A percentile compares a stretch with the other conserved stretches of the same genome.
Conservation (phyloP, 2,797 vertebrate species). For the Orientallactaga sibirica region DNA sequence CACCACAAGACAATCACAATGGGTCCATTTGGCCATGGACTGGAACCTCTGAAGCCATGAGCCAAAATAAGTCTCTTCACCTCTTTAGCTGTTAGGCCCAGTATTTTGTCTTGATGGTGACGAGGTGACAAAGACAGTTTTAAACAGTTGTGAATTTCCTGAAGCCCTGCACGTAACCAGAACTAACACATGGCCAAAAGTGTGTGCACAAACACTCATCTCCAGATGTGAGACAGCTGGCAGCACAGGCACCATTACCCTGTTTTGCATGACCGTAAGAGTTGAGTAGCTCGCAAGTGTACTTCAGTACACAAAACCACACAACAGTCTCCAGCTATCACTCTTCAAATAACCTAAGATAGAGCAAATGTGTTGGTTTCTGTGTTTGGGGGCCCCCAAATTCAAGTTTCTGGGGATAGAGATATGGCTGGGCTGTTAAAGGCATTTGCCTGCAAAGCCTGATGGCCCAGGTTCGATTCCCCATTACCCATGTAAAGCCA, state of each 20-base stretch:
- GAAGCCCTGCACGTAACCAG: fast-evolving
- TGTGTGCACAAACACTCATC: background rate
- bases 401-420: too few species aligned
- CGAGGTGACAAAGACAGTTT: background rate
- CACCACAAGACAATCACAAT: background rate
- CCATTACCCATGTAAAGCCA: too few species aligned
- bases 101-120: background rate
- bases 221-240: background rate
- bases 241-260: fast-evolving
- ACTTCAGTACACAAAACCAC: background rate
- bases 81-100: background rate
- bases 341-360: background rate
- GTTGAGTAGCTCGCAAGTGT: background rate
- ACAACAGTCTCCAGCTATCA: background rate
- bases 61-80: background rate
- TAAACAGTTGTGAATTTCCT: background rate
- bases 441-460: too few species aligned
- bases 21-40: background rate
- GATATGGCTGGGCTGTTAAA: too few species aligned
- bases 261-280: background rate
- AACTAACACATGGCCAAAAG: fast-evolving
- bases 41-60: background rate
- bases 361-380: too few species aligned
- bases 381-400: background rate
- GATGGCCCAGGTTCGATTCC: too few species aligned